phyloP scores from a whole-genome alignment of 2,113 vertebrate genomes.

The Origma solitaria region DNA sequence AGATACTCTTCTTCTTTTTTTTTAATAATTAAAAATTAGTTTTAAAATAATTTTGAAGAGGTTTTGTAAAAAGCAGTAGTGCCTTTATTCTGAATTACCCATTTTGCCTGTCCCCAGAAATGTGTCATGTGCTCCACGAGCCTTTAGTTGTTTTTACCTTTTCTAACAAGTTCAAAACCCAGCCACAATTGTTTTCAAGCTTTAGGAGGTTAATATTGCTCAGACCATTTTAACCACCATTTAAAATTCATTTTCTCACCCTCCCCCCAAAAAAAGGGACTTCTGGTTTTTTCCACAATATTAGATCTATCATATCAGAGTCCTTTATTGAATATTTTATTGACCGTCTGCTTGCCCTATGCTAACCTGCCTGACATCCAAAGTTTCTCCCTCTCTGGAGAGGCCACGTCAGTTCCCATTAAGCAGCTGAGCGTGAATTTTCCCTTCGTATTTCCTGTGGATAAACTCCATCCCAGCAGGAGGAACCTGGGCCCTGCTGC shows the following conservation, averaged over 20 bases:
- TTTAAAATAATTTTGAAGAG: neutral
- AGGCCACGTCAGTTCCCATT: constrained; percentile 76
- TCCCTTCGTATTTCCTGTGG: constrained; percentile 80
- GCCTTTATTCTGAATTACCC: neutral
- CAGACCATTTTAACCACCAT: neutral
- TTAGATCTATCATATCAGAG: constrained; percentile 85
- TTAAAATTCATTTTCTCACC: neutral
- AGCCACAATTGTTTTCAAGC: neutral
- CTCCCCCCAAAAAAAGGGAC: neutral
- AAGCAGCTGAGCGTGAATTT: constrained; percentile 80
- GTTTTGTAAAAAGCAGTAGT: rapidly evolving
- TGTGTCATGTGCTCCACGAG: rapidly evolving
- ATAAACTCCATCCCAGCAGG: constrained; percentile 79
- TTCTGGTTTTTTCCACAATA: constrained; percentile 67
- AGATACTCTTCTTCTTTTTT: too few relatives aligned
- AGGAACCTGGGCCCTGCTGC: constrained; percentile 44
- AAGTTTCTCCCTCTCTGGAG: constrained; percentile 82
- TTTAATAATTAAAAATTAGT: neutral
- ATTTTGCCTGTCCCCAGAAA: neutral
- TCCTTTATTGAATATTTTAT: constrained; percentile 90
- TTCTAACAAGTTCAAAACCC: neutral
- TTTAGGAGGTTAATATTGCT: neutral
- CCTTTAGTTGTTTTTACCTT: neutral
- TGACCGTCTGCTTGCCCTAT: constrained; percentile 83
- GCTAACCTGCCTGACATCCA: constrained; percentile 85